phyloP scores from a whole-genome alignment of 23 tunicate genomes.

The Trididemnum miniatum region DNA sequence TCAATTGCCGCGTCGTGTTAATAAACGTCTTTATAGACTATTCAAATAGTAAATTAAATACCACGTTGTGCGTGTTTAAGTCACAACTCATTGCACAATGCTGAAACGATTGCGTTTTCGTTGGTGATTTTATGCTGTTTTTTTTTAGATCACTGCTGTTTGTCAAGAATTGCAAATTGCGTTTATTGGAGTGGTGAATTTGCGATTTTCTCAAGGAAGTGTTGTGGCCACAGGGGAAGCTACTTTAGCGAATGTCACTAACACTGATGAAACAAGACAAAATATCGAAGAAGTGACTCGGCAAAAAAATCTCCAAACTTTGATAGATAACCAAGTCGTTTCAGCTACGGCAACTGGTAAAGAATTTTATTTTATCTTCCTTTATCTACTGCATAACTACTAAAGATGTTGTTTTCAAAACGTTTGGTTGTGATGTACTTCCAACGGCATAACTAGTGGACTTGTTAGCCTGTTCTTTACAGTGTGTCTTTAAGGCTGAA shows the following conservation, averaged over 20 bases:
- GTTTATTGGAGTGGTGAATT: background rate
- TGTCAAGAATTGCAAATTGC: background rate
- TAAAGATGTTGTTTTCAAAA: too few relatives aligned
- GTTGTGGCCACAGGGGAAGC: slow-evolving; percentile 16
- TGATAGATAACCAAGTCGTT: background rate
- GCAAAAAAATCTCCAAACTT: background rate
- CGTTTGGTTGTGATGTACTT: too few relatives aligned
- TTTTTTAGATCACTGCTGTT: background rate
- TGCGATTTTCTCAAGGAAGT: slow-evolving; percentile 31
- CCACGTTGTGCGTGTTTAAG: too few relatives aligned
- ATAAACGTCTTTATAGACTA: too few relatives aligned
- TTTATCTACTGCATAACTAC: too few relatives aligned
- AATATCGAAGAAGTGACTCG: background rate
- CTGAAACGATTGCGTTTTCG: background rate
- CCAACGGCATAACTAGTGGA: too few relatives aligned
- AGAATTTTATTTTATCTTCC: too few relatives aligned
- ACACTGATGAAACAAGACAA: background rate
- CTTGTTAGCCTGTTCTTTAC: too few relatives aligned
- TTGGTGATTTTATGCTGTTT: background rate
- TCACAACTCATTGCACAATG: too few relatives aligned
- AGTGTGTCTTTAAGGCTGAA: too few relatives aligned
- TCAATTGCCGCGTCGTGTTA: too few relatives aligned
- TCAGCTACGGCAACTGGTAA: background rate
- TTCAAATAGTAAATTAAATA: too few relatives aligned
- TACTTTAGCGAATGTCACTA: background rate